Percentiles rank a stretch among this genome's conserved stretches.
Evolutionary conservation across 2,113 vertebrate species (phyloP).

Genomic region (Bos indicus): DNA sequence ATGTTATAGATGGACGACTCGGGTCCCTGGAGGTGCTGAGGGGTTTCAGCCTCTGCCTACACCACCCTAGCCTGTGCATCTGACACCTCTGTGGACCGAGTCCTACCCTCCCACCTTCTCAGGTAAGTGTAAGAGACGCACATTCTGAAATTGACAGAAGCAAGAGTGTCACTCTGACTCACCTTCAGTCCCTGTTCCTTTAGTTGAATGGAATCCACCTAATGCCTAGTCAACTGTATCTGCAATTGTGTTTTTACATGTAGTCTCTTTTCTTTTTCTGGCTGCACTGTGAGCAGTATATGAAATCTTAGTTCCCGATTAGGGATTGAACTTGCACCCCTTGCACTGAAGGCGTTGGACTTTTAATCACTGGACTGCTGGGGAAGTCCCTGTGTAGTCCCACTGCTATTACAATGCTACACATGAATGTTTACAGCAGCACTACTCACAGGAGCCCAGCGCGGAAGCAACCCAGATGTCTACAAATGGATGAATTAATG

Average conservation of each 20-base stretch:
- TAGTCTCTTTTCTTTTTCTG: background rate
- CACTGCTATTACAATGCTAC: background rate
- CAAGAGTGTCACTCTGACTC: background rate
- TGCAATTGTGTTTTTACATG: fast-evolving
- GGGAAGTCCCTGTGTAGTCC: background rate
- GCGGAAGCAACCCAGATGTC: background rate
- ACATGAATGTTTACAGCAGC: background rate
- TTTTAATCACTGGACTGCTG: background rate
- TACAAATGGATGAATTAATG: background rate
- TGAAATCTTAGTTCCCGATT: background rate
- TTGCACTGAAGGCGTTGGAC: background rate
- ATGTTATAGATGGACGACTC: background rate
- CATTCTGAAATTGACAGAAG: background rate
- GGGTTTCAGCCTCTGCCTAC: background rate
- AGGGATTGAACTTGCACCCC: background rate
- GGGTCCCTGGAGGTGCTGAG: background rate
- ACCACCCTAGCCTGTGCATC: too few species aligned
- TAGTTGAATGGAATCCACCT: background rate
- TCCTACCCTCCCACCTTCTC: background rate
- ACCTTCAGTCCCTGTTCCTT: too few species aligned
- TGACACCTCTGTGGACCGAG: background rate
- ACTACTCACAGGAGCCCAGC: background rate
- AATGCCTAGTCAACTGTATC: background rate
- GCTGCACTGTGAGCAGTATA: background rate
- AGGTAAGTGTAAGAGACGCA: background rate